These are phyloP conservation scores for Drosophila peninsularis DNA, from an alignment of 2,888 invertebrate species.

Conservation along the genomic window DNA sequence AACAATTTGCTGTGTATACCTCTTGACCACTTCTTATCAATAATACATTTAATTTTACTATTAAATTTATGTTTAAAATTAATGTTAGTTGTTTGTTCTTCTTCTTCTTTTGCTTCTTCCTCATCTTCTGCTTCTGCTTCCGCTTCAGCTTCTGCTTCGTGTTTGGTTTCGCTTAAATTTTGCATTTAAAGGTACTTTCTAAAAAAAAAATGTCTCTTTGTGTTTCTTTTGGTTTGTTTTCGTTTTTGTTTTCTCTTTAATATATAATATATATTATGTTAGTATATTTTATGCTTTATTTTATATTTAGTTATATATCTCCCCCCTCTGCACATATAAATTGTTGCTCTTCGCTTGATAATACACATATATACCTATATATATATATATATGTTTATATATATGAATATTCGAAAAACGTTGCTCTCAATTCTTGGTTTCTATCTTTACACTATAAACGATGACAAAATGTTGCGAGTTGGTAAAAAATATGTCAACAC, in stretches of 20 bases:
- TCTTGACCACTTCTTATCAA: constrained; percentile 47
- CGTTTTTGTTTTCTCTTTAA: constrained; percentile 15
- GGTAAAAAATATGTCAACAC: constrained; percentile 48
- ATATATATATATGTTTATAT: constrained; percentile 22
- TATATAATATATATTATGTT: constrained; percentile 14
- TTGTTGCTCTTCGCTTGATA: constrained; percentile 34
- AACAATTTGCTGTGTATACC: constrained; percentile 65
- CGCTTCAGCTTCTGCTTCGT: constrained; percentile 19
- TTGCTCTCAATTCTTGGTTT: constrained; percentile 12
- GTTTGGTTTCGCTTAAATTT: constrained; percentile 44
- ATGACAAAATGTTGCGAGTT: constrained; percentile 14
- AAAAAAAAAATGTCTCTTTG: constrained; percentile 62
- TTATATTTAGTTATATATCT: constrained; percentile 54
- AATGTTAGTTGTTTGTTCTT: constrained; percentile 66
- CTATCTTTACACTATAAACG: constrained; percentile 1
- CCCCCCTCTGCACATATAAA: constrained; percentile 20
- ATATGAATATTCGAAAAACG: constrained; percentile 30
- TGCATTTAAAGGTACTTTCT: constrained; percentile 71
- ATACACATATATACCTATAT: constrained; percentile 5
- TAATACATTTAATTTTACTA: constrained; percentile 69
- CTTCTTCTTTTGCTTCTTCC: constrained; percentile 5
- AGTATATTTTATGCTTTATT: constrained; percentile 47
- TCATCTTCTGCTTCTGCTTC: background rate
- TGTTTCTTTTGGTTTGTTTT: too few relatives aligned
- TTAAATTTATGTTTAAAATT: constrained; percentile 74